phyloP scores from a whole-genome alignment of 2,113 vertebrate genomes.

The Atractosteus spatula region DNA sequence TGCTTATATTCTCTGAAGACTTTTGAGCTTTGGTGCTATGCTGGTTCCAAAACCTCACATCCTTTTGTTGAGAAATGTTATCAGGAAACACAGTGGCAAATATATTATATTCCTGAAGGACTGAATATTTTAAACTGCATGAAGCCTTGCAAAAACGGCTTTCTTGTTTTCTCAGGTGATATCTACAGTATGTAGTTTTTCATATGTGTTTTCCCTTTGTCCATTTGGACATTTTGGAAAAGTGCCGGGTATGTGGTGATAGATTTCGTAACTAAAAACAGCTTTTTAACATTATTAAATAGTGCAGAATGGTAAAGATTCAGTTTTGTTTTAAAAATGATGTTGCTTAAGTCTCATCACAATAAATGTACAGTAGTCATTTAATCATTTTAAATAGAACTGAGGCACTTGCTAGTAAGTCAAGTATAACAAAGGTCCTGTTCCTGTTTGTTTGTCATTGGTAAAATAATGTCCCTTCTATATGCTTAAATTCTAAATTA shows the following conservation, averaged over 20 bases:
- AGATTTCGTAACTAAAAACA: neutral
- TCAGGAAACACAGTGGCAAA: constrained; percentile 21
- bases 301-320: neutral
- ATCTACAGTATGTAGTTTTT: neutral
- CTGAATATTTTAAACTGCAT: too few relatives aligned
- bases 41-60: constrained; percentile 3
- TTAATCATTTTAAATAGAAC: too few relatives aligned
- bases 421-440: too few relatives aligned
- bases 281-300: constrained; percentile 14
- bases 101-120: constrained; percentile 24
- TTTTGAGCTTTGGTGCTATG: constrained; percentile 28
- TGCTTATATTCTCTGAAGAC: constrained; percentile 34
- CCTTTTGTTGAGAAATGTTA: constrained; percentile 30
- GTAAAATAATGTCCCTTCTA: too few relatives aligned
- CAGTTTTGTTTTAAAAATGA: neutral
- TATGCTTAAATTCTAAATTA: too few relatives aligned
- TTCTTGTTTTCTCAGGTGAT: too few relatives aligned
- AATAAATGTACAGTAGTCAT: neutral
- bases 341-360: neutral
- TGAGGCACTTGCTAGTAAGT: too few relatives aligned
- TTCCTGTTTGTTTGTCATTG: too few relatives aligned
- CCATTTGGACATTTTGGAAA: neutral
- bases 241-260: constrained; percentile 6
- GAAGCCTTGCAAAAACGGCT: too few relatives aligned
- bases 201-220: neutral